Percentiles rank a stretch among this genome's conserved stretches.
phyloP scores from a whole-genome alignment of 1,140 invertebrate species.

The Aphidius ervi region DNA sequence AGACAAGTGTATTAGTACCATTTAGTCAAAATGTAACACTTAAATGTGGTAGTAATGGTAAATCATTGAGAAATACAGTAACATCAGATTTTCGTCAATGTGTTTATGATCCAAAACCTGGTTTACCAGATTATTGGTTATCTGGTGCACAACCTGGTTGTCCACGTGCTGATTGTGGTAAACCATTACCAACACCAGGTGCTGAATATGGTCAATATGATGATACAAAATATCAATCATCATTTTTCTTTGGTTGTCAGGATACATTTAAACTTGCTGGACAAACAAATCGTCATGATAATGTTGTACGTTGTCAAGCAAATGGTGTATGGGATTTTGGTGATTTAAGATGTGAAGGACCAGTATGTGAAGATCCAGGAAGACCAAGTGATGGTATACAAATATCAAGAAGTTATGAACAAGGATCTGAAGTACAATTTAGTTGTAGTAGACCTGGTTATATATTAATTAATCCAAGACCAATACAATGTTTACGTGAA shows the following conservation, averaged over 20 bases:
- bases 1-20: slow-evolving; percentile 76
- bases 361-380: slow-evolving; percentile 92
- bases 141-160: slow-evolving; percentile 82
- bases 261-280: slow-evolving; percentile 92
- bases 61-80: slow-evolving; percentile 72
- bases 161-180: slow-evolving; percentile 81
- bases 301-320: slow-evolving; percentile 85
- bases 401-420: slow-evolving; percentile 87
- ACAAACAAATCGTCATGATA: slow-evolving; percentile 85
- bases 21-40: slow-evolving; percentile 88
- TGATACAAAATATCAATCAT: slow-evolving; percentile 86
- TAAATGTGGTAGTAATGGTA: slow-evolving; percentile 72
- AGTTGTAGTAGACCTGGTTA: slow-evolving; percentile 88
- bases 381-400: slow-evolving; percentile 88
- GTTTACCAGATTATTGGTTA: slow-evolving; percentile 87
- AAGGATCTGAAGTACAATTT: slow-evolving; percentile 85
- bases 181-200: slow-evolving; percentile 82
- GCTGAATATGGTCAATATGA: slow-evolving; percentile 84
- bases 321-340: slow-evolving; percentile 97
- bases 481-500: slow-evolving; percentile 86
- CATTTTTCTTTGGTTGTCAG: slow-evolving; percentile 94
- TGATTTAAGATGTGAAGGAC: slow-evolving; percentile 90
- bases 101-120: slow-evolving; percentile 89
- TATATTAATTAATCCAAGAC: slow-evolving; percentile 84
- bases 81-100: slow-evolving; percentile 86